phyloP scores from a whole-genome alignment of 2,888 invertebrate genomes.

The Gymnoscelis rufifasciata region DNA sequence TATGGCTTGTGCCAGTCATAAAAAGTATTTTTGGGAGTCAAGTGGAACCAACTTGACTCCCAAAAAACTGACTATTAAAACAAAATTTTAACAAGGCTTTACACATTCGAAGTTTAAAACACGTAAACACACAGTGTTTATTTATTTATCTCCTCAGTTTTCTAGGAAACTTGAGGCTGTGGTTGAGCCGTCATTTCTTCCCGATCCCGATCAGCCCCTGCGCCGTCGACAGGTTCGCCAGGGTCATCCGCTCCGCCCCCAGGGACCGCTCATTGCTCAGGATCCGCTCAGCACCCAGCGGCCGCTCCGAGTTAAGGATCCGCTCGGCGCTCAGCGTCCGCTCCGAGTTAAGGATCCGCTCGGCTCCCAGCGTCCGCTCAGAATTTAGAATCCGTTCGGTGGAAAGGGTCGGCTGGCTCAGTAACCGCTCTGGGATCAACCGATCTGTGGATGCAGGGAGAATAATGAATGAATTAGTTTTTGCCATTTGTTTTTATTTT shows the following conservation, averaged over 20 bases:
- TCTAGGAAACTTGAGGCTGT: slow-evolving; percentile 49
- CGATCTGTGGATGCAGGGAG: neutral
- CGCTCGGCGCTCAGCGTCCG: slow-evolving; percentile 50
- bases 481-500: no score
- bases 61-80: no score
- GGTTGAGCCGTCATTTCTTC: slow-evolving; percentile 75
- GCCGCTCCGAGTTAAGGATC: no score
- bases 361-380: slow-evolving; percentile 34
- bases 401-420: slow-evolving; percentile 1
- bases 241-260: slow-evolving; percentile 53
- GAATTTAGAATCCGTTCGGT: slow-evolving; percentile 61
- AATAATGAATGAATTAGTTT: no score
- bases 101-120: neutral
- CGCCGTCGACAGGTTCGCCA: slow-evolving; percentile 60
- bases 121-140: neutral
- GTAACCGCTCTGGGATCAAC: neutral
- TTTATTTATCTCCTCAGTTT: slow-evolving; percentile 50
- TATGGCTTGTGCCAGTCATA: no score
- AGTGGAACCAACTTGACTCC: no score
- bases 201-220: slow-evolving; percentile 65
- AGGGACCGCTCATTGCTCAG: slow-evolving; percentile 43
- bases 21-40: no score
- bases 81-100: no score
- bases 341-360: slow-evolving; percentile 46
- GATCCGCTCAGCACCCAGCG: slow-evolving; percentile 43